Evolutionary conservation across 92 coral and sea anemone species (phyloP).

Genomic region (Umimayanthus kanabou): DNA sequence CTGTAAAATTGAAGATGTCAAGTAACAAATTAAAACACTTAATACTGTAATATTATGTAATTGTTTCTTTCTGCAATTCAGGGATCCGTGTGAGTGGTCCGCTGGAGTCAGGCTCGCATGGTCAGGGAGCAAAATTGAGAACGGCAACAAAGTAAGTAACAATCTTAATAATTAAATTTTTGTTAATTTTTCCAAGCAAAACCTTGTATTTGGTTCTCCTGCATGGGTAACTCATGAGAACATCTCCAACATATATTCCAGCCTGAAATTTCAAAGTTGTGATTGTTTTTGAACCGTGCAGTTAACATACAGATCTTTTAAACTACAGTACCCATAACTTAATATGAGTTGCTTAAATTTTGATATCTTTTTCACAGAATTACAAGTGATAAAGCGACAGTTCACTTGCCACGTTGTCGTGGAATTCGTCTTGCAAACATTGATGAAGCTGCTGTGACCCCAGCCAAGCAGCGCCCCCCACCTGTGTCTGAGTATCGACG

Average conservation of each 20-base stretch:
- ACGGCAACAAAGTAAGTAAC: conserved; percentile 72
- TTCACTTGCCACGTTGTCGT: conserved; percentile 47
- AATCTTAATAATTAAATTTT: too few species aligned
- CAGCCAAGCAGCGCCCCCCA: conserved; percentile 39
- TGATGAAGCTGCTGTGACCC: conserved; percentile 46
- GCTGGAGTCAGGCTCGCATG: conserved; percentile 54
- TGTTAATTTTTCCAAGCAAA: too few species aligned
- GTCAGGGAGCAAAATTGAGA: conserved; percentile 63
- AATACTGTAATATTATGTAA: neutral
- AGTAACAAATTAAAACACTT: too few species aligned
- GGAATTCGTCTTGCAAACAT: conserved; percentile 80
- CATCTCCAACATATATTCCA: too few species aligned
- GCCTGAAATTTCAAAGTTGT: too few species aligned
- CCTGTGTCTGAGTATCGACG: conserved; percentile 33
- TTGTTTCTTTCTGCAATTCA: conserved; percentile 2
- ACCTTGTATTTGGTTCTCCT: too few species aligned
- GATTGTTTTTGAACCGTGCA: too few species aligned
- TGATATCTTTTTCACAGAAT: neutral
- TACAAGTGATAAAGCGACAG: neutral
- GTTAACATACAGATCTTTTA: too few species aligned
- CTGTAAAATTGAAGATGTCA: too few species aligned
- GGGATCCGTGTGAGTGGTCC: conserved; percentile 88
- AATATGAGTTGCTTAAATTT: too few species aligned
- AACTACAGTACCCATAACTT: too few species aligned
- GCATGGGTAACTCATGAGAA: too few species aligned